A percentile compares a stretch with the other conserved stretches of the same genome.
phyloP scores from a whole-genome alignment of 2,113 vertebrate genomes.

The Lampris incognitus region DNA sequence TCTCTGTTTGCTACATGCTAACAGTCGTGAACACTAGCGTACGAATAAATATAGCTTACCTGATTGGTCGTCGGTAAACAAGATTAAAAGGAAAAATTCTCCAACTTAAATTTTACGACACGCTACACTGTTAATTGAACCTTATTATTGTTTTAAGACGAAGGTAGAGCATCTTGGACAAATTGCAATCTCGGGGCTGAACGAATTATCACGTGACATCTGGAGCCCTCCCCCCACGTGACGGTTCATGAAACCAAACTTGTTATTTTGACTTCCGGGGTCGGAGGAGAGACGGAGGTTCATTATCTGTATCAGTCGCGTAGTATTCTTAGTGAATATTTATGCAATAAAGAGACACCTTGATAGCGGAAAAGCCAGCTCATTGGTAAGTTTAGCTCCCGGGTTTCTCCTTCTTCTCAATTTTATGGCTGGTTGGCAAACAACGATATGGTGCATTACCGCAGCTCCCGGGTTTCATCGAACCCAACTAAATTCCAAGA shows the following conservation, averaged over 20 bases:
- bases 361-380: too few relatives aligned
- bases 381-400: too few relatives aligned
- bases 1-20: not conserved
- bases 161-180: not conserved
- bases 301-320: not conserved
- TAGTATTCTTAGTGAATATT: too few relatives aligned
- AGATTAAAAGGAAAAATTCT: too few relatives aligned
- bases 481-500: fast-evolving
- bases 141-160: not conserved
- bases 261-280: conserved; percentile 6
- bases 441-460: too few relatives aligned
- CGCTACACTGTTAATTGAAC: too few relatives aligned
- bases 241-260: conserved; percentile 11
- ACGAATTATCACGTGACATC: conserved; percentile 58
- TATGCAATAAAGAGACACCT: not conserved
- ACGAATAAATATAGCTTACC: conserved; percentile 23
- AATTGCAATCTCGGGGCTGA: not conserved
- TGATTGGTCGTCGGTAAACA: not conserved
- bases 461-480: conserved; percentile 34
- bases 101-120: too few relatives aligned
- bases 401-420: too few relatives aligned
- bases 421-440: too few relatives aligned
- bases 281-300: not conserved
- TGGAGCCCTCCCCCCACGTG: conserved; percentile 6
- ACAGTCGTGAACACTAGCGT: too few relatives aligned